Conservation (phyloP, 2,113 vertebrate species). For the Aldabrachelys gigantea region DNA sequence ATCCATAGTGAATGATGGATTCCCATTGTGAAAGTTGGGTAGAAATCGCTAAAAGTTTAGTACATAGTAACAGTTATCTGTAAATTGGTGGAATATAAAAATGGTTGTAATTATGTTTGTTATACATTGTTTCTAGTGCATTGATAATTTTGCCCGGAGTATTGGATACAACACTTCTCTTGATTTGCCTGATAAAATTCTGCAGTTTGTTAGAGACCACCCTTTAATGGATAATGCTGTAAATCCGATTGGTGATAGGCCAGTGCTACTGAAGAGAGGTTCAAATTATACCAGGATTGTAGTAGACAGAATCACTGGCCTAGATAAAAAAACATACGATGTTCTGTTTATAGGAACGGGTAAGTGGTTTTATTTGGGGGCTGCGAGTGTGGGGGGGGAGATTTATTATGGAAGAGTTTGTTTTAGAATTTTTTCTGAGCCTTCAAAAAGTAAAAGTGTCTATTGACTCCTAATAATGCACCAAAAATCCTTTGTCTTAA, state of each 20-base stretch:
- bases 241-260: conserved; percentile 65
- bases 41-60: neutral
- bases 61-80: neutral
- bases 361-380: conserved; percentile 29
- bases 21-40: neutral
- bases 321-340: conserved; percentile 65
- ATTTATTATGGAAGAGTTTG: neutral
- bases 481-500: neutral
- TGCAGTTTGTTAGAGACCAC: conserved; percentile 82
- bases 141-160: conserved; percentile 64
- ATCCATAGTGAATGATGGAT: neutral
- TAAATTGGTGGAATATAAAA: neutral
- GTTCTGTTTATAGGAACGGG: conserved; percentile 86
- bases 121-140: conserved; percentile 64
- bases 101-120: fast-evolving
- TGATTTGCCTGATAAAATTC: conserved; percentile 80
- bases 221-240: conserved; percentile 80
- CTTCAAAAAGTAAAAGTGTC: neutral
- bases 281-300: conserved; percentile 77
- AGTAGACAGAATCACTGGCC: conserved; percentile 72
- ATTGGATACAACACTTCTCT: conserved; percentile 73
- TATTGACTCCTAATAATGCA: neutral
- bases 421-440: neutral
- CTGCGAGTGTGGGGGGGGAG: fast-evolving
- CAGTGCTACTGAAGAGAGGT: conserved; percentile 75